Base-by-base conservation (phyloP, 2,113 vertebrate genomes). In the Crotalus horridus region DNA sequence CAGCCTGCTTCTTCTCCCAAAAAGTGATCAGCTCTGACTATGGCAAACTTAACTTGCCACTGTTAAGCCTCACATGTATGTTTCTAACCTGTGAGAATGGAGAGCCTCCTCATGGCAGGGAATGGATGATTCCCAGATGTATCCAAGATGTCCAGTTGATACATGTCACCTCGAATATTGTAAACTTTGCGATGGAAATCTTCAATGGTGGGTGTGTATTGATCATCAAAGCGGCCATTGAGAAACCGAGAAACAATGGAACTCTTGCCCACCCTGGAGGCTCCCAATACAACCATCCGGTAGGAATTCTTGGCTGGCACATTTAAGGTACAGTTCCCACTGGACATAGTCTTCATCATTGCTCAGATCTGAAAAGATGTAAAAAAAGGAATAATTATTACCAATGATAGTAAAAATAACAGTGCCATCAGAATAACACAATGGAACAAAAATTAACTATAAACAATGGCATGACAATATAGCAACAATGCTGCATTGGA, bases 141-240 rank as follows among this genome's bases (percentile, higher is more conserved):
- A 95, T 98, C 98, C 92, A 98, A 96, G 96, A 98, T 98, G 95
- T 98, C 98, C 88, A 98, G 96, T 94, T 98, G 98, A 89, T 98
- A 98, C 97, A 98, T 98, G 89, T 98, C 98, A 0, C 98, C 98
- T 0, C 97, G 97, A 85, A 98, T 98, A 94, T 98, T 98, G 96
- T 98, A 98, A 86, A 98, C 97, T 89, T 98, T 98, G 43, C 98
- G 98, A 46, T 98, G 98, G 58, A 98, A 98, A 90, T 98, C 98
- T 94, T 98, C 98, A 0, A 98, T 98, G 93, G 98, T 98, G 91
- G 98, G 98, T 1, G 98, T 98, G 93, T 98, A 98, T 95, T 98
- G 98, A 39, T 98, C 98, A n/a, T 98, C 98, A 12, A 98, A 98
- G 88, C 98, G 97, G 90, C 98, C 98, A 0, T 97, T 98, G 90